Evolutionary conservation across 2,113 vertebrate genomes (phyloP), one percentile per base, ranked within the genome.

Genomic region (Machaerirhynchus nigripectus): DNA sequence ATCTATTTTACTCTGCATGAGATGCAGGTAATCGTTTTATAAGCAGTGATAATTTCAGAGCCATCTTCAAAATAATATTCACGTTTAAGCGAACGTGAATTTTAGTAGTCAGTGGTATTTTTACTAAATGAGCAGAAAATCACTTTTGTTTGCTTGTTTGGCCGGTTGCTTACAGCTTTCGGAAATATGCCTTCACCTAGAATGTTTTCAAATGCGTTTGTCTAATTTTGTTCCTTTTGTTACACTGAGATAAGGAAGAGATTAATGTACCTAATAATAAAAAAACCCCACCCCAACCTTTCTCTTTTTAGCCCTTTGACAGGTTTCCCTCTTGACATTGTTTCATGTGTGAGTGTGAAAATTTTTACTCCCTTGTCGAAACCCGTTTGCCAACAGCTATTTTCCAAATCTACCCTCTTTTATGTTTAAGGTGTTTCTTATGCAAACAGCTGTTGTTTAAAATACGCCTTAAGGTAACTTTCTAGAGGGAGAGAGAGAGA

Each of bases 401-500:
- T 92, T 94, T 79, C 77, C 76, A 78, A 92, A 81, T 37, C 76
- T 64, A 10, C 18, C 37, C n/a, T 87, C 69, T 90, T 92, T 79
- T 68, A 69, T 60, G 46, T 82, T 82, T 47, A 67, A 89, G 63
- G 76, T 84, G 60, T 81, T 91, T 80, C 80, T 91, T 85, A 55
- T 57, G 87, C 75, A 86, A 84, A 75, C 86, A 93, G 86, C 44
- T 92, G 89, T 92, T 75, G 71, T 92, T 93, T 91, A 84, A 92
- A 82, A 87, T 68, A 64, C 69, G 68, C 86, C 83, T 81, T 75
- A 67, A 92, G 88, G 96, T 90, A 93, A 94, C 86, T 94, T 95
- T 84, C 40, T 42, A 33, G 76, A 81, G 60, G 65, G 89, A 73
- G 65, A 85, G 82, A 30, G 84, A 64, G 92, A 81, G 69, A 88